phyloP scores from a whole-genome alignment of 2,797 vertebrate genomes.

The Hafferia zeledoni region DNA sequence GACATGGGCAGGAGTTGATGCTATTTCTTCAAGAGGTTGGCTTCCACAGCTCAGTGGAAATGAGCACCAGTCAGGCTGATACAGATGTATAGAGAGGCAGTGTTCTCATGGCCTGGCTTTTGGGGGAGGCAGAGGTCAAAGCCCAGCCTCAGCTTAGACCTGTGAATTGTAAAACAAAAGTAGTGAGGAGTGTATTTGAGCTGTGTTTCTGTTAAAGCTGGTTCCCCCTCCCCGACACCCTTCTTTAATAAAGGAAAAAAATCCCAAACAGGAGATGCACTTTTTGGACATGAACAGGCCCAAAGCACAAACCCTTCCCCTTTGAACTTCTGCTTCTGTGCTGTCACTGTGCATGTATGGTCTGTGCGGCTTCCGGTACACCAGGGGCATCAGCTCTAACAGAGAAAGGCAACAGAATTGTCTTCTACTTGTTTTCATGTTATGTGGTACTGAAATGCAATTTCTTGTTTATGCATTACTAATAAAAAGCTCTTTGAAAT shows the following conservation, averaged over 20 bases:
- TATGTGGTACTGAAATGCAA: background rate
- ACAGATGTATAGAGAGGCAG: background rate
- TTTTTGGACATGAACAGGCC: background rate
- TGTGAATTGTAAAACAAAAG: background rate
- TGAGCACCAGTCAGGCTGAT: background rate
- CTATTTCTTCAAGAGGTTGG: background rate
- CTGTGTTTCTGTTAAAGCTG: background rate
- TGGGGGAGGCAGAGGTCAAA: background rate
- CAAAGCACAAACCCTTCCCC: background rate
- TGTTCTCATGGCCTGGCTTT: background rate
- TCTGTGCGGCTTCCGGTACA: background rate
- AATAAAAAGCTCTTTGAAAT: slow-evolving; percentile 47
- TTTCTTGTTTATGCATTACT: slow-evolving; percentile 18
- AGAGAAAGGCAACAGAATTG: background rate
- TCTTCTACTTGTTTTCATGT: slow-evolving; percentile 22
- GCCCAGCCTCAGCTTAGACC: no score
- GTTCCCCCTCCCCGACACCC: accelerated
- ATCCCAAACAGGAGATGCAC: background rate
- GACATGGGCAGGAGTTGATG: accelerated
- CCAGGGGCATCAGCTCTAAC: background rate
- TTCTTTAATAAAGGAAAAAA: background rate
- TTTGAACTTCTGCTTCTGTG: background rate
- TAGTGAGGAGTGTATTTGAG: background rate
- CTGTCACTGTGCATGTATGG: background rate
- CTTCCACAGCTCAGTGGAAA: background rate